These are phyloP conservation scores for Odontothrips loti DNA, from an alignment of 2,888 invertebrate genomes.

Conservation along the genomic window DNA sequence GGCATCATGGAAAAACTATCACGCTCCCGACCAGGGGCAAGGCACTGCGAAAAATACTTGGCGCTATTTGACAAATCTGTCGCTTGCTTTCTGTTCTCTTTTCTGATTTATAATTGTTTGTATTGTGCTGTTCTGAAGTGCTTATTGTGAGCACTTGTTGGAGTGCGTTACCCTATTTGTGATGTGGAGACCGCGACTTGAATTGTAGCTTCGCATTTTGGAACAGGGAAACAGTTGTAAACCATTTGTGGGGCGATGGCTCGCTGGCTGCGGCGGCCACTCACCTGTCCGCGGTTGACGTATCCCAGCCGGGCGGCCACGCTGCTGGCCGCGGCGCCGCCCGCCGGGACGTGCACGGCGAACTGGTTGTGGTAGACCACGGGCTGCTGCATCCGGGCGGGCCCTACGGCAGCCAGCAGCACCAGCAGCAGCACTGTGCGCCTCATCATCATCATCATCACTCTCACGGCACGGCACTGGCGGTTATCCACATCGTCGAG, in stretches of 20 bases:
- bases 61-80: too few species aligned
- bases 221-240: too few species aligned
- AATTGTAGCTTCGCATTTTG: too few species aligned
- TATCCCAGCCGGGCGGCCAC: neutral
- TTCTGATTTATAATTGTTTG: too few species aligned
- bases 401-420: neutral
- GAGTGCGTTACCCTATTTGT: too few species aligned
- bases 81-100: too few species aligned
- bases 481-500: neutral
- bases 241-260: neutral
- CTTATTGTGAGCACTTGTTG: too few species aligned
- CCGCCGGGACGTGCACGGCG: constrained; percentile 20
- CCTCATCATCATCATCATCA: neutral
- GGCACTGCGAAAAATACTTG: too few species aligned
- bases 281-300: constrained; percentile 13
- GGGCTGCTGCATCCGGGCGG: neutral
- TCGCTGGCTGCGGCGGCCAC: neutral
- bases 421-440: neutral
- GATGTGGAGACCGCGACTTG: too few species aligned
- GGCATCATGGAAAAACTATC: too few species aligned
- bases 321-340: neutral
- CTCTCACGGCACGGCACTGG: neutral
- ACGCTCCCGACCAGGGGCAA: too few species aligned
- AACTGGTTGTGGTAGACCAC: constrained; percentile 9
- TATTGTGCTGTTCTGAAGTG: too few species aligned